phyloP scores from a whole-genome alignment of 2,797 vertebrate species.

The Sphenopsis melanotis region DNA sequence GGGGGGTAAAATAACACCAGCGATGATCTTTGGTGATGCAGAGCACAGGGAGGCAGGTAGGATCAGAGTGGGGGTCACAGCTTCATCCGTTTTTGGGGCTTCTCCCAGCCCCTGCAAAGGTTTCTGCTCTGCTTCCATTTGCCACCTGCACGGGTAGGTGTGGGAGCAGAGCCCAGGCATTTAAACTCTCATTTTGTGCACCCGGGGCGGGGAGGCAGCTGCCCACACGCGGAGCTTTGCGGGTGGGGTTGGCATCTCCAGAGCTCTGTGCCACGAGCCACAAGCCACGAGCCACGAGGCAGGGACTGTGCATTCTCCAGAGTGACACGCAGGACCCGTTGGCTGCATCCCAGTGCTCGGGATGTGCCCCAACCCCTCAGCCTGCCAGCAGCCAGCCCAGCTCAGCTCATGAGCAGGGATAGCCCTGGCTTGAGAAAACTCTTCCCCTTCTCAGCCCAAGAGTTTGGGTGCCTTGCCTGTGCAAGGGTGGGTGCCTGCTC shows the following conservation, averaged over 20 bases:
- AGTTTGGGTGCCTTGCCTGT: not conserved
- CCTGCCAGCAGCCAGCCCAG: rapidly evolving
- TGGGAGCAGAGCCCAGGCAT: not conserved
- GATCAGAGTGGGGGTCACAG: not conserved
- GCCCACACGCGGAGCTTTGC: rapidly evolving
- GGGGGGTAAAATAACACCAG: rapidly evolving
- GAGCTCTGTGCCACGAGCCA: not conserved
- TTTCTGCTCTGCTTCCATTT: not conserved
- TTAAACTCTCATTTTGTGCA: rapidly evolving
- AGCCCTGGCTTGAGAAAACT: not conserved
- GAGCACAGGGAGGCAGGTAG: rapidly evolving
- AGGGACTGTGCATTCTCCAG: rapidly evolving
- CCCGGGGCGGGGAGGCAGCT: not conserved
- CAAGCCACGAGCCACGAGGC: not conserved
- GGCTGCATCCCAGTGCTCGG: rapidly evolving
- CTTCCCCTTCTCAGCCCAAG: not conserved
- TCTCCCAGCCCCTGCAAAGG: not conserved
- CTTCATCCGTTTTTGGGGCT: not conserved
- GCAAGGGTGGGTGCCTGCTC: rapidly evolving
- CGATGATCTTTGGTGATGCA: rapidly evolving
- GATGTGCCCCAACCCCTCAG: not conserved
- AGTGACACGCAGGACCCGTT: rapidly evolving
- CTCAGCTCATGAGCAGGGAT: rapidly evolving
- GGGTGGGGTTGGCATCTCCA: not conserved
- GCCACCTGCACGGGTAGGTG: not conserved